These are phyloP conservation scores for Clusia tigrina DNA, from an alignment of 2,888 invertebrate species.

Conservation along the genomic window DNA sequence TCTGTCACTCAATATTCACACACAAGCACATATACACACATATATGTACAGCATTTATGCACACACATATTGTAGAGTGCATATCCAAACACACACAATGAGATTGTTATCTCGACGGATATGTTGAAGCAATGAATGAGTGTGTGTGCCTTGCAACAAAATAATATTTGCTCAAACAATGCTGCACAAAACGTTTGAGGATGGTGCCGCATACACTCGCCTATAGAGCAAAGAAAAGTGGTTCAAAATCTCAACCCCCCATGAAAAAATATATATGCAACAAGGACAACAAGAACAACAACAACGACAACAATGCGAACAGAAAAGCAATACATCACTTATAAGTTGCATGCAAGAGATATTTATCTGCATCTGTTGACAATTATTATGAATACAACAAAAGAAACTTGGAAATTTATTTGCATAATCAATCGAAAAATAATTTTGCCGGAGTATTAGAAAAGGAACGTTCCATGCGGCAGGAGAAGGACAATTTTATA, in stretches of 20 bases:
- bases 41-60: neutral
- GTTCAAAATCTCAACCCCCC: conserved; percentile 22
- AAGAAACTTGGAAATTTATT: conserved; percentile 36
- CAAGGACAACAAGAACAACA: conserved; percentile 27
- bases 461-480: too few species aligned
- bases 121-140: neutral
- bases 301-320: conserved; percentile 18
- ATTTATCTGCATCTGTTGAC: conserved; percentile 42
- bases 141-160: conserved; percentile 20
- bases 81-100: conserved; percentile 7
- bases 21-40: neutral
- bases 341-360: conserved; percentile 28
- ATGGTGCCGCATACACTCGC: too few species aligned
- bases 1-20: conserved; percentile 31
- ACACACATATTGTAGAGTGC: too few species aligned
- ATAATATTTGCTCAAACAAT: conserved; percentile 12
- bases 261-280: conserved; percentile 16
- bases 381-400: conserved; percentile 41
- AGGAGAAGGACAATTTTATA: too few species aligned
- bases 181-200: conserved; percentile 19
- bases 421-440: conserved; percentile 33
- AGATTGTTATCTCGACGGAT: conserved; percentile 22
- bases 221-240: conserved; percentile 26
- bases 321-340: conserved; percentile 24
- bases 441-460: too few species aligned